Base-by-base conservation (phyloP, 2,113 vertebrate genomes). In the Lethenteron reissneri region DNA sequence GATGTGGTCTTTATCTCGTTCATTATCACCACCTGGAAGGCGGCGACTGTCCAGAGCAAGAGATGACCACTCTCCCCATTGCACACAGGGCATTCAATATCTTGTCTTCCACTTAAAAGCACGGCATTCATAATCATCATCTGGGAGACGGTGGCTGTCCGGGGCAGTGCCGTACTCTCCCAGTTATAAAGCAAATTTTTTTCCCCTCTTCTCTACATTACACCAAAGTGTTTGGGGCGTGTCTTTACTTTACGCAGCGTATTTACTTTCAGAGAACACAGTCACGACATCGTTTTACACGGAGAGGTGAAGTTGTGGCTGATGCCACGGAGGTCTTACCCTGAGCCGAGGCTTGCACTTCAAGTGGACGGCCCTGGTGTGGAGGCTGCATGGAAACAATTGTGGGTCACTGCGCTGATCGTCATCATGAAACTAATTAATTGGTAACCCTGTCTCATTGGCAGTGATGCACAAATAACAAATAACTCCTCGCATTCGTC, bases 351-450 rank as follows among this genome's bases (percentile, higher is more conserved):
- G 90, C 79, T 90, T 87, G 75, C 86, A 82, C 78, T 87, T 91
- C 83, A 97, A 84, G 84, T 87, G 94, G 79, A 88, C 89, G 17
- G 87, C 87, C 78, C 94, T 85, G 78, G 92, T 92, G 78, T 99
- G 92, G 74, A 97, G 83, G 80, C 94, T 99, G 72, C 57, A 15
- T 10, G 3, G 15, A 71, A 57, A 57, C 13, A n/a, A 57, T n/a
- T 3, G 70, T n/a, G 57, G 70, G 19, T 41, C 3, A 57, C 21
- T n/a, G 4, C 25, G 70, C n/a, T 41, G 10, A 21, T 41, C n/a
- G 70, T 56, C 12, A n/a, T 41, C 3, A 9, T 4, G 19, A 71
- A n/a, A 21, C 19, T 1, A 9, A 41, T 57, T 56, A 2, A n/a
- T 4, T 41, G n/a, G 15, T 10, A 21, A 71, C 19, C 70, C 15